phyloP scores from a whole-genome alignment of 1,140 invertebrate species.

The Anadara kagoshimensis region DNA sequence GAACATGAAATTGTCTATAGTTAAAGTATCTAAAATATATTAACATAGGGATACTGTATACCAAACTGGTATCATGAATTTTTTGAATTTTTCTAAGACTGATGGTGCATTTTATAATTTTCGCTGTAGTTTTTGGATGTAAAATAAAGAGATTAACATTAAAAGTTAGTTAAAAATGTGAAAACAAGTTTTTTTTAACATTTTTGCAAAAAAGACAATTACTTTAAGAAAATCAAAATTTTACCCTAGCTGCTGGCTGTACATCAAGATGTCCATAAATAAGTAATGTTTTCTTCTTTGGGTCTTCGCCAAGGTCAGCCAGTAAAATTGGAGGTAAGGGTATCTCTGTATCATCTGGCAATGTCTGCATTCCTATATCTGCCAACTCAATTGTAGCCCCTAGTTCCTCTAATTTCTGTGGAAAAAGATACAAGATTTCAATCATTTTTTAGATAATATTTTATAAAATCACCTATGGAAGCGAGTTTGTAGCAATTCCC shows the following conservation, averaged over 20 bases:
- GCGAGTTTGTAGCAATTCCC: too few relatives aligned
- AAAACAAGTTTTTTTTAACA: too few relatives aligned
- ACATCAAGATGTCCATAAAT: slow-evolving; percentile 99
- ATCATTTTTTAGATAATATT: too few relatives aligned
- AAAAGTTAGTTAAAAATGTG: background rate
- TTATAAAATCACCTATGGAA: too few relatives aligned
- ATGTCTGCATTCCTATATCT: slow-evolving; percentile 84
- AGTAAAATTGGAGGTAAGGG: slow-evolving; percentile 91
- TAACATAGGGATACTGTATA: too few relatives aligned
- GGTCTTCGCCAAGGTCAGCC: slow-evolving; percentile 88
- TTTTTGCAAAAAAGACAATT: too few relatives aligned
- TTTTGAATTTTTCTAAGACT: too few relatives aligned
- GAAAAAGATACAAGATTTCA: slow-evolving; percentile 14
- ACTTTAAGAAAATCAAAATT: background rate
- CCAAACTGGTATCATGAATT: too few relatives aligned
- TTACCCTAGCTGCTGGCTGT: slow-evolving; percentile 88
- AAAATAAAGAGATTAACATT: background rate
- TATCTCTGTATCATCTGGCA: slow-evolving; percentile 83
- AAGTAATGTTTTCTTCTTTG: slow-evolving; percentile 90
- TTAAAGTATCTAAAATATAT: too few relatives aligned
- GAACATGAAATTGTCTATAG: too few relatives aligned
- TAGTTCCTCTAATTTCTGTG: slow-evolving; percentile 81
- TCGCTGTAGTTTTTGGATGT: too few relatives aligned
- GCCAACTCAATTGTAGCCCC: slow-evolving; percentile 85
- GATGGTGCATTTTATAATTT: too few relatives aligned